A percentile compares a stretch with the other conserved stretches of the same genome.
phyloP scores from a whole-genome alignment of 2,888 invertebrate genomes.

The Limnephilus auricula region DNA sequence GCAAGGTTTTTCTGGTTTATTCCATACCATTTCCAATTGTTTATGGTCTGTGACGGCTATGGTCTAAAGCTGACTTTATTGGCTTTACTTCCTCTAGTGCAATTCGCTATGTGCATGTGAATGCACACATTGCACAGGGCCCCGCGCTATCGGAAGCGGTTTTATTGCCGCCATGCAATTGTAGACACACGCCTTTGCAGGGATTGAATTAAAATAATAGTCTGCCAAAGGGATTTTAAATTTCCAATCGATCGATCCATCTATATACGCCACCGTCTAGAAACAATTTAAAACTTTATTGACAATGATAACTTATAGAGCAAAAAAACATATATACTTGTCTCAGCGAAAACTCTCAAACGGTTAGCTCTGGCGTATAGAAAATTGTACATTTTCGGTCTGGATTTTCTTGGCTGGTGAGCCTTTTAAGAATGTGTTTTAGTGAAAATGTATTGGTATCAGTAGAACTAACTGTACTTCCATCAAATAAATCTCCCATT shows the following conservation, averaged over 20 bases:
- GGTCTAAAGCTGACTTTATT: conserved; percentile 19
- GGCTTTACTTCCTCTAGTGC: background rate
- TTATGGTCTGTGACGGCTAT: conserved; percentile 24
- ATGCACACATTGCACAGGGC: background rate
- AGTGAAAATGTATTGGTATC: too few relatives aligned
- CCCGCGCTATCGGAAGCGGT: background rate
- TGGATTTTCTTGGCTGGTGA: too few relatives aligned
- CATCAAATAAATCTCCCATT: too few relatives aligned
- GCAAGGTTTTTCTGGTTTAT: conserved; percentile 18
- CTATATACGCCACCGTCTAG: background rate
- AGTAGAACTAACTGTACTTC: too few relatives aligned
- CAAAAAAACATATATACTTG: too few relatives aligned
- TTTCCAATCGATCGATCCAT: background rate
- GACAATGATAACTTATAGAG: too few relatives aligned
- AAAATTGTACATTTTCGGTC: too few relatives aligned
- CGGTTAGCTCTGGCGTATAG: too few relatives aligned
- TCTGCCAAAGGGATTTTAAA: background rate
- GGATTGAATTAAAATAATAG: background rate
- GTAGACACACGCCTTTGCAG: background rate
- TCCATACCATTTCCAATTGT: conserved; percentile 9
- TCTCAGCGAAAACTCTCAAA: too few relatives aligned
- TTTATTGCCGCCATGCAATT: background rate
- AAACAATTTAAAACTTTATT: background rate
- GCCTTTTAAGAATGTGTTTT: too few relatives aligned
- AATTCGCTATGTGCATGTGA: background rate